phyloP scores from a whole-genome alignment of 2,113 vertebrate species.

The Tachycineta bicolor region DNA sequence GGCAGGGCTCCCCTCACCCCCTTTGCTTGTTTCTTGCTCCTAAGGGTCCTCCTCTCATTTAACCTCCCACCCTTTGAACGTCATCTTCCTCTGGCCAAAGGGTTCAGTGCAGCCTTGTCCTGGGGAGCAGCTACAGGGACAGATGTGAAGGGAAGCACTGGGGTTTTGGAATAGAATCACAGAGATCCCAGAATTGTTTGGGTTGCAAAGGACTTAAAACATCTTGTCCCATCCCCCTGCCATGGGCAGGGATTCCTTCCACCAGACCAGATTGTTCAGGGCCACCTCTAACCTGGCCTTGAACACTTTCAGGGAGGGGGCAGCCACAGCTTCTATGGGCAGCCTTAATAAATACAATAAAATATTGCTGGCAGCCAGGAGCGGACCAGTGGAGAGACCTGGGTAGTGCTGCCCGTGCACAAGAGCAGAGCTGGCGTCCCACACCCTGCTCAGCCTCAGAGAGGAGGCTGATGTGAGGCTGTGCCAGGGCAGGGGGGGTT shows the following conservation, averaged over 20 bases:
- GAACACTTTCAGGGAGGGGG: neutral
- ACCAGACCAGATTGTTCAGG: neutral
- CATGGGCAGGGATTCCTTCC: neutral
- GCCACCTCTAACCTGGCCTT: neutral
- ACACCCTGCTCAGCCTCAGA: neutral
- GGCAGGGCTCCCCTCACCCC: neutral
- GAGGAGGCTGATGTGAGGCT: neutral
- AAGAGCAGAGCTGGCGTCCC: neutral
- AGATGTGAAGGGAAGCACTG: accelerated
- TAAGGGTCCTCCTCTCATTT: neutral
- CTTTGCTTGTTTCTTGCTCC: neutral
- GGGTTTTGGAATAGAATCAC: neutral
- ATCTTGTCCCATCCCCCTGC: neutral
- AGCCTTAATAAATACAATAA: neutral
- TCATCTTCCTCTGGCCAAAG: neutral
- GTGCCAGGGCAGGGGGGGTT: neutral
- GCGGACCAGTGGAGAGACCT: accelerated
- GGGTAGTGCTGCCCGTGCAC: neutral
- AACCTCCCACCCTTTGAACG: neutral
- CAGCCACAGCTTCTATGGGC: neutral
- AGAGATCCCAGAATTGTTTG: neutral
- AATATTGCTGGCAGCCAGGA: neutral
- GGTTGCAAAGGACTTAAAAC: neutral
- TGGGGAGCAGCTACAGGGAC: neutral
- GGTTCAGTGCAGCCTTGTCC: neutral